Conservation (phyloP, 2,888 invertebrate genomes). For the Chydorus sphaericus region DNA sequence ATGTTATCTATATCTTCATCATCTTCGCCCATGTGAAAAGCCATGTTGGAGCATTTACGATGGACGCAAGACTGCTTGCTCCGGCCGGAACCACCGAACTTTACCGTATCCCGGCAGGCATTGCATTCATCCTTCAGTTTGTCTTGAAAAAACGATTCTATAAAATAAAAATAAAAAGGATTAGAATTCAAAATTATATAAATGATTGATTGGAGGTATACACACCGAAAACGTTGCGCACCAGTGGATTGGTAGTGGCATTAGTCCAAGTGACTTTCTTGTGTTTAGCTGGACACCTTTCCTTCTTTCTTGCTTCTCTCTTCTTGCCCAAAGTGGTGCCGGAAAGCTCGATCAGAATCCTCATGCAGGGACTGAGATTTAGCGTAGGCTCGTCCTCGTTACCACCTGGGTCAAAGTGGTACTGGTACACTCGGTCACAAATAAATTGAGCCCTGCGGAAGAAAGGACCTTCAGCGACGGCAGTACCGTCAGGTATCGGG, state of each 20-base stretch:
- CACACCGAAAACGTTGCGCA: constrained; percentile 62
- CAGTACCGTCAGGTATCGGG: constrained; percentile 29
- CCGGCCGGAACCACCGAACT: constrained; percentile 55
- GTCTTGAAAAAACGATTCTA: too few species aligned
- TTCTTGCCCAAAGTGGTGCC: constrained; percentile 54
- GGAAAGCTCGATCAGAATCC: constrained; percentile 55
- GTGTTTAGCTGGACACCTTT: constrained; percentile 27
- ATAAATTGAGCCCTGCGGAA: constrained; percentile 66
- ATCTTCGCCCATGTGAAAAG: constrained; percentile 38
- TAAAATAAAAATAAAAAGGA: too few species aligned
- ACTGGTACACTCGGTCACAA: constrained; percentile 58
- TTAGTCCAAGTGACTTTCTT: constrained; percentile 49
- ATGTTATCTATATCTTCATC: constrained; percentile 25
- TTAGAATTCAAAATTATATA: too few species aligned
- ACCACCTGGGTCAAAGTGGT: constrained; percentile 35
- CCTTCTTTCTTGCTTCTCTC: constrained; percentile 35
- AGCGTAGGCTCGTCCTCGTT: constrained; percentile 44
- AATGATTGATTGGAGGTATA: too few species aligned
- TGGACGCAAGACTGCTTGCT: constrained; percentile 49
- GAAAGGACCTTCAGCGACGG: constrained; percentile 53
- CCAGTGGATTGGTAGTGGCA: constrained; percentile 64
- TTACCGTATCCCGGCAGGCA: constrained; percentile 58
- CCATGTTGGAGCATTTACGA: constrained; percentile 61
- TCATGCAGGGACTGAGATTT: constrained; percentile 56
- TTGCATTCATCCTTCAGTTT: constrained; percentile 53